Evolutionary conservation across 2,113 vertebrate genomes (phyloP).

Genomic region (Varanus salvator): DNA sequence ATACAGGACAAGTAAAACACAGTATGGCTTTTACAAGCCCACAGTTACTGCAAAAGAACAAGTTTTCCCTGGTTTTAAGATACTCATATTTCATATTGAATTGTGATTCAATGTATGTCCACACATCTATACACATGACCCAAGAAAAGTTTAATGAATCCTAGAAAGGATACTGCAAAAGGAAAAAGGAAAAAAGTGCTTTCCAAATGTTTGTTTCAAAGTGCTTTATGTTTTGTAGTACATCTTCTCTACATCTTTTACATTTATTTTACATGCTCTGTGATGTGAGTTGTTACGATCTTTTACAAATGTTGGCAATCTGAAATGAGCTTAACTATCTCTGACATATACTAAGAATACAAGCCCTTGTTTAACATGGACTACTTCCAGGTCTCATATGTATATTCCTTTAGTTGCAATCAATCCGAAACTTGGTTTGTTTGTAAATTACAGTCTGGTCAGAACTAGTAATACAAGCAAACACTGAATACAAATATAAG

Average conservation of each 20-base stretch:
- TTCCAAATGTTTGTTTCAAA: slow-evolving; percentile 66
- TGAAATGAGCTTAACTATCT: fast-evolving
- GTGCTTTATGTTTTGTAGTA: slow-evolving; percentile 67
- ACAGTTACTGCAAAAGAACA: background rate
- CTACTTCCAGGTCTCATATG: fast-evolving
- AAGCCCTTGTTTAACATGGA: background rate
- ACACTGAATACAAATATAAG: background rate
- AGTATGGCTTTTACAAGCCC: background rate
- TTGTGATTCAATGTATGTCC: background rate
- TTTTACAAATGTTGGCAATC: slow-evolving; percentile 20
- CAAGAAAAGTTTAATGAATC: background rate
- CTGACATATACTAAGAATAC: fast-evolving
- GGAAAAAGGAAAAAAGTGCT: slow-evolving; percentile 61
- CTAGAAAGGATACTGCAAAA: background rate
- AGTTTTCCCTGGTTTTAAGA: slow-evolving; percentile 13
- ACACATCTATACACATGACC: background rate
- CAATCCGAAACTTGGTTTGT: background rate
- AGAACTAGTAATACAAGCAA: background rate
- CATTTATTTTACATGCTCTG: slow-evolving; percentile 66
- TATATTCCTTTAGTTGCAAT: fast-evolving
- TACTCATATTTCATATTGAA: background rate
- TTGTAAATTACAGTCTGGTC: background rate
- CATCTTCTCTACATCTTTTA: slow-evolving; percentile 61
- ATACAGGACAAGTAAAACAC: background rate
- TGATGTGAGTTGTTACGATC: background rate